phyloP scores from a whole-genome alignment of 2,113 vertebrate genomes.

The Eudyptes chrysolophus region DNA sequence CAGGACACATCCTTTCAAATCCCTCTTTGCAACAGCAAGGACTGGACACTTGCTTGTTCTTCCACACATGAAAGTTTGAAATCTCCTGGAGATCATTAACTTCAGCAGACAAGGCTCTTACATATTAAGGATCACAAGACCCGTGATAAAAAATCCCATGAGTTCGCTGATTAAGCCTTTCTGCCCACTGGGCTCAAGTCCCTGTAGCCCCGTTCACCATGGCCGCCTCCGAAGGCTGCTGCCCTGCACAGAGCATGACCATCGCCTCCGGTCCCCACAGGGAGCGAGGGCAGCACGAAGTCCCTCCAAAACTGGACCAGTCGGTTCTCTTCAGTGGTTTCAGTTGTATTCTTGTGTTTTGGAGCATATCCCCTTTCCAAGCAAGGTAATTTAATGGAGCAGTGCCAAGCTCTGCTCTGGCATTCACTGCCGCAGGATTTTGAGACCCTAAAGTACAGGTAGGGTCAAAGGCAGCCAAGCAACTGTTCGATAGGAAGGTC shows the following conservation, averaged over 20 bases:
- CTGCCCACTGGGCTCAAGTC: not conserved
- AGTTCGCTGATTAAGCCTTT: not conserved
- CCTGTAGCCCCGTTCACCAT: too few relatives aligned
- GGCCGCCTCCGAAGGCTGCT: not conserved
- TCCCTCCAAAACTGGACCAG: not conserved
- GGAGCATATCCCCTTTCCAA: not conserved
- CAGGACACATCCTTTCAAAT: not conserved
- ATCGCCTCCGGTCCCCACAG: rapidly evolving
- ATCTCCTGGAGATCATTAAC: not conserved
- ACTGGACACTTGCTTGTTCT: not conserved
- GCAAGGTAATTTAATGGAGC: not conserved
- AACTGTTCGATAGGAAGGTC: not conserved
- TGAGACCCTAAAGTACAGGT: not conserved
- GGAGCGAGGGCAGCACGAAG: not conserved
- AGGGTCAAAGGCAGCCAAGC: not conserved
- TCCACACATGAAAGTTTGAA: not conserved
- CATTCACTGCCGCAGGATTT: not conserved
- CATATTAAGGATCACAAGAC: slow-evolving; percentile 29
- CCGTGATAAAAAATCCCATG: not conserved
- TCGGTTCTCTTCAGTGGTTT: not conserved
- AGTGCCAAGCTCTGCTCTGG: not conserved
- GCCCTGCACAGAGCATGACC: not conserved
- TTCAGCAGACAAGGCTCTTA: not conserved
- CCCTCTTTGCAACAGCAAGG: not conserved
- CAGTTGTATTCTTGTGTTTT: not conserved